A percentile compares a stretch with the other conserved stretches of the same genome.
These are phyloP conservation scores for Cecropterus lyciades DNA, from an alignment of 1,140 invertebrate species.

Conservation along the genomic window DNA sequence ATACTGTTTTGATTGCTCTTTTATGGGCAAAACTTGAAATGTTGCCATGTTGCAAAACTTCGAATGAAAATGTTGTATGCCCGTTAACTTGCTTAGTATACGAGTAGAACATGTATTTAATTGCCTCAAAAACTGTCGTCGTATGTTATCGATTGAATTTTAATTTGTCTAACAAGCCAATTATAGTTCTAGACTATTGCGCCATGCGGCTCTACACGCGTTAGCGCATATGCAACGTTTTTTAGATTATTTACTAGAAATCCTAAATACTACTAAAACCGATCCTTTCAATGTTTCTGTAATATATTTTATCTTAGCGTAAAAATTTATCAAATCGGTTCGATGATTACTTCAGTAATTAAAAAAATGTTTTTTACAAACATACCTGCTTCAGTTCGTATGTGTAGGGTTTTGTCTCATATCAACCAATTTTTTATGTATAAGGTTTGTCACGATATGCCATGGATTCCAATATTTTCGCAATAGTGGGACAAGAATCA, in stretches of 20 bases:
- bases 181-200: neutral
- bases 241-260: neutral
- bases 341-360: no score
- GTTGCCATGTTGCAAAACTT: constrained; percentile 3
- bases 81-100: neutral
- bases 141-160: neutral
- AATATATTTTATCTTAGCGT: no score
- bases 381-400: no score
- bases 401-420: no score
- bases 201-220: neutral
- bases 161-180: neutral
- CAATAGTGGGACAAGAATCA: no score
- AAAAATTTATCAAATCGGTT: no score
- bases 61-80: neutral
- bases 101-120: constrained; percentile 10
- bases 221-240: neutral
- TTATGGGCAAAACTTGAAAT: constrained; percentile 15
- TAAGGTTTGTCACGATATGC: no score
- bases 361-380: no score
- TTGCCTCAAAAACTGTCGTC: constrained; percentile 11
- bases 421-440: no score
- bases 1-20: constrained; percentile 44
- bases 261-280: neutral
- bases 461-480: no score
- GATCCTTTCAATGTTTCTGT: no score